Conservation (phyloP, 1,140 invertebrate species). For the Himalopsyche phryganea region DNA sequence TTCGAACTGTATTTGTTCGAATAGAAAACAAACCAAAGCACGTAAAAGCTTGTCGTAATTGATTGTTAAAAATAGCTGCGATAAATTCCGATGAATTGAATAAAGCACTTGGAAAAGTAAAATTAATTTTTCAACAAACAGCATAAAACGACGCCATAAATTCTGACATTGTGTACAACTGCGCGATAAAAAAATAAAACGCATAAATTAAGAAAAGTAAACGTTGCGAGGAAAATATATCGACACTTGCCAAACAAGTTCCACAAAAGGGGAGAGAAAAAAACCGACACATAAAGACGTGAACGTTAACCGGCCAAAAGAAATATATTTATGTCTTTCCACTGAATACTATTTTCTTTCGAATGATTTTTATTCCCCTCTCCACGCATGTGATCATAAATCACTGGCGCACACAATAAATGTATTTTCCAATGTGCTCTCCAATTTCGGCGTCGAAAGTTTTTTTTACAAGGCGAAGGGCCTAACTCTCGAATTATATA, state of each 20-base stretch:
- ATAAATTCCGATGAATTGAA: too few relatives aligned
- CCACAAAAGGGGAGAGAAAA: slow-evolving; percentile 2
- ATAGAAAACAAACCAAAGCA: too few relatives aligned
- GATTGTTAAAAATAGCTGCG: too few relatives aligned
- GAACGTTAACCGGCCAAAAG: slow-evolving; percentile 29
- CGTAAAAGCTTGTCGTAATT: too few relatives aligned
- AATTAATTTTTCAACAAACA: slow-evolving; percentile 8
- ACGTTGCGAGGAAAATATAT: slow-evolving; percentile 11
- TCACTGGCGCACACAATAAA: slow-evolving; percentile 34
- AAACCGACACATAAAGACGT: slow-evolving; percentile 23
- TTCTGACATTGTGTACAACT: background rate
- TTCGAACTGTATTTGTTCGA: too few relatives aligned
- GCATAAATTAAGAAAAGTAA: slow-evolving; percentile 12
- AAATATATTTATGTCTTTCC: slow-evolving; percentile 35
- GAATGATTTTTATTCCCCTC: slow-evolving; percentile 32
- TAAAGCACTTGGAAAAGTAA: background rate
- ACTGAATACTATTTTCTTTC: slow-evolving; percentile 35
- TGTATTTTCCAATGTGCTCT: slow-evolving; percentile 34
- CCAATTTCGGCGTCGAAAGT: slow-evolving; percentile 24
- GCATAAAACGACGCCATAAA: slow-evolving; percentile 13
- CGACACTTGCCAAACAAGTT: slow-evolving; percentile 27
- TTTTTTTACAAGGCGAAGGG: slow-evolving; percentile 15
- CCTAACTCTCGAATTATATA: slow-evolving; percentile 24
- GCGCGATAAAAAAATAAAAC: slow-evolving; percentile 9
- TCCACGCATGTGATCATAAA: slow-evolving; percentile 29